Percentiles rank a stretch among this genome's conserved stretches.
These are phyloP conservation scores for Cacoxenus indagator DNA, from an alignment of 2,888 invertebrate genomes.

Conservation along the genomic window DNA sequence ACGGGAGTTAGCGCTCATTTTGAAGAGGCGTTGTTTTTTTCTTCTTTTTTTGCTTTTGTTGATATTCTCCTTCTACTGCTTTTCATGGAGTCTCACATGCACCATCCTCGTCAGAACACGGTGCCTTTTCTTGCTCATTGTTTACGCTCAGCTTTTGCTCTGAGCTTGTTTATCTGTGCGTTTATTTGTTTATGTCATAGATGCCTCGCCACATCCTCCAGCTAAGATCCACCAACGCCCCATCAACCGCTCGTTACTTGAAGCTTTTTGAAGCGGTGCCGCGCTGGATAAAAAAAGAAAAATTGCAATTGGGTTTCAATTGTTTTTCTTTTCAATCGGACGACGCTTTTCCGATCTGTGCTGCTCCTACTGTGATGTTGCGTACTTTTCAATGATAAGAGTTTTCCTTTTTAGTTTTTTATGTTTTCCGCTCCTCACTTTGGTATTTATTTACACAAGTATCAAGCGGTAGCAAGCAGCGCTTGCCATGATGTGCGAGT, in stretches of 20 bases:
- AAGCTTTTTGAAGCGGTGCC: neutral
- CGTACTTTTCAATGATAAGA: neutral
- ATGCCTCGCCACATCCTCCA: slow-evolving; percentile 1
- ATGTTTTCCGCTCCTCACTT: neutral
- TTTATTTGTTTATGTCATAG: slow-evolving; percentile 52
- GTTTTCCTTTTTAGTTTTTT: neutral
- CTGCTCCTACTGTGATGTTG: neutral
- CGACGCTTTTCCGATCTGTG: neutral
- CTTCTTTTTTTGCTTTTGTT: slow-evolving; percentile 15
- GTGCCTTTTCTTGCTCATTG: slow-evolving; percentile 28
- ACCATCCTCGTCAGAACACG: slow-evolving; percentile 30
- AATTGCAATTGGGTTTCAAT: slow-evolving; percentile 47
- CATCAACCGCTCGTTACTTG: neutral
- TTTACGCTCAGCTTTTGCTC: slow-evolving; percentile 29
- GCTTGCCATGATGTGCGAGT: neutral
- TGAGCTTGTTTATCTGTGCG: slow-evolving; percentile 45
- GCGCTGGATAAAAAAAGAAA: slow-evolving; percentile 27
- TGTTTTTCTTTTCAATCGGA: slow-evolving; percentile 41
- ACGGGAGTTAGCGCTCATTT: slow-evolving; percentile 18
- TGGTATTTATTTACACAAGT: slow-evolving; percentile 45
- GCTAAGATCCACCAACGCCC: neutral
- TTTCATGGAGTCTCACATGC: slow-evolving; percentile 17
- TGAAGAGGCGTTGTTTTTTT: slow-evolving; percentile 3
- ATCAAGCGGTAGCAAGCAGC: slow-evolving; percentile 4
- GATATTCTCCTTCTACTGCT: slow-evolving; percentile 28